These are phyloP conservation scores for Sesia apiformis DNA, from an alignment of 2,888 invertebrate genomes.

Conservation along the genomic window DNA sequence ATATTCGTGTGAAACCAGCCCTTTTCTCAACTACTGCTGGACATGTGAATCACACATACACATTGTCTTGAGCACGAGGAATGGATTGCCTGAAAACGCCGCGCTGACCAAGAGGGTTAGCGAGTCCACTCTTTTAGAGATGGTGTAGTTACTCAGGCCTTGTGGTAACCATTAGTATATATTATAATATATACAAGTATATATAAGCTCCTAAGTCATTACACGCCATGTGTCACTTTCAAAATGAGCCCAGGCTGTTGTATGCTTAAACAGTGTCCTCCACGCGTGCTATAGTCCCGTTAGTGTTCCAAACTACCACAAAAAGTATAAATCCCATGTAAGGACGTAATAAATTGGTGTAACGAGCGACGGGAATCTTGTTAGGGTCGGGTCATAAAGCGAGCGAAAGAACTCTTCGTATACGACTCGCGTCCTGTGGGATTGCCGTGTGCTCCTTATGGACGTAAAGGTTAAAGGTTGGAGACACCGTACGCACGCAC, in stretches of 20 bases:
- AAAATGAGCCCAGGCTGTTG: not conserved
- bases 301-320: constrained; percentile 29
- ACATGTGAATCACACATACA: too few species aligned
- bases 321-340: constrained; percentile 52
- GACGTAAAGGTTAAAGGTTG: constrained; percentile 15
- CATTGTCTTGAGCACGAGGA: too few species aligned
- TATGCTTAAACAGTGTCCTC: constrained; percentile 8
- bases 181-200: too few species aligned
- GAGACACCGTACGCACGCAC: constrained; percentile 6
- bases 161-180: too few species aligned
- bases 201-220: too few species aligned
- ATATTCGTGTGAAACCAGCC: too few species aligned
- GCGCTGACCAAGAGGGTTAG: too few species aligned
- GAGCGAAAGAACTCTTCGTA: constrained; percentile 7
- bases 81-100: too few species aligned
- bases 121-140: too few species aligned
- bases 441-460: constrained; percentile 3
- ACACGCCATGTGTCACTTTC: too few species aligned
- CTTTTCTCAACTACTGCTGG: too few species aligned
- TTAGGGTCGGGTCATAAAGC: constrained; percentile 42
- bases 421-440: constrained; percentile 3
- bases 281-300: constrained; percentile 16
- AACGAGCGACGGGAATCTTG: constrained; percentile 48
- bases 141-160: too few species aligned
- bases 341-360: constrained; percentile 55